These are phyloP conservation scores for Xanthia icteritia DNA, from an alignment of 2,888 invertebrate species.

Conservation along the genomic window DNA sequence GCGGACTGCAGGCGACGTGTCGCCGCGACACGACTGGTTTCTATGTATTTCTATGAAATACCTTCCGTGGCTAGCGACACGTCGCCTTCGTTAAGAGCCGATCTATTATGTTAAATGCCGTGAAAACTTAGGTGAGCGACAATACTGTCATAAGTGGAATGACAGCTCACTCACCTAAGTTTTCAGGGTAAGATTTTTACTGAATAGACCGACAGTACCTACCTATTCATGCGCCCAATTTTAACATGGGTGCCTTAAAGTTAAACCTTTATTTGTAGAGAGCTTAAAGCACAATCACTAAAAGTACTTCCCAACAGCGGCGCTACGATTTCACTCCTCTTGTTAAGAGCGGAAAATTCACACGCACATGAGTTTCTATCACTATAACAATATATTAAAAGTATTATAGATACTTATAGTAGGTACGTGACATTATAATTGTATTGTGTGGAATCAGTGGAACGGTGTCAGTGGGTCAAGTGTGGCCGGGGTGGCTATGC, in stretches of 20 bases:
- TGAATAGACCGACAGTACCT: not conserved
- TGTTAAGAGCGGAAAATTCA: conserved; percentile 23
- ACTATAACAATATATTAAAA: conserved; percentile 23
- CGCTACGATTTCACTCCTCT: conserved; percentile 29
- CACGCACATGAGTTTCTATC: conserved; percentile 31
- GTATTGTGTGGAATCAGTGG: conserved; percentile 60
- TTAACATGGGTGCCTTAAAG: not conserved
- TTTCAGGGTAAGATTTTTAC: not conserved
- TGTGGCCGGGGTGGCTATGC: conserved; percentile 65
- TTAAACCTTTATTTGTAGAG: not conserved
- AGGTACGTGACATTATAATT: conserved; percentile 43
- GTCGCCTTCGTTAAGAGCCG: not conserved
- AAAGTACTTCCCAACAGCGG: not conserved
- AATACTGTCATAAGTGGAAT: not conserved
- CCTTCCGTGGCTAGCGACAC: no score
- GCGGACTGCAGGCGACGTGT: no score
- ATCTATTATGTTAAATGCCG: not conserved
- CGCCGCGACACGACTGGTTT: no score
- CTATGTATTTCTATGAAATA: no score
- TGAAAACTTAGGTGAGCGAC: not conserved
- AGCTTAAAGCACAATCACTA: not conserved
- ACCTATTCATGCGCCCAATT: not conserved
- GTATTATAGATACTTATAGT: conserved; percentile 5
- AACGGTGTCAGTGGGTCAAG: conserved; percentile 81
- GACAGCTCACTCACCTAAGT: not conserved